Evolutionary conservation across 2,797 vertebrate genomes (phyloP).

Genomic region (Lycodopsis pacificus): DNA sequence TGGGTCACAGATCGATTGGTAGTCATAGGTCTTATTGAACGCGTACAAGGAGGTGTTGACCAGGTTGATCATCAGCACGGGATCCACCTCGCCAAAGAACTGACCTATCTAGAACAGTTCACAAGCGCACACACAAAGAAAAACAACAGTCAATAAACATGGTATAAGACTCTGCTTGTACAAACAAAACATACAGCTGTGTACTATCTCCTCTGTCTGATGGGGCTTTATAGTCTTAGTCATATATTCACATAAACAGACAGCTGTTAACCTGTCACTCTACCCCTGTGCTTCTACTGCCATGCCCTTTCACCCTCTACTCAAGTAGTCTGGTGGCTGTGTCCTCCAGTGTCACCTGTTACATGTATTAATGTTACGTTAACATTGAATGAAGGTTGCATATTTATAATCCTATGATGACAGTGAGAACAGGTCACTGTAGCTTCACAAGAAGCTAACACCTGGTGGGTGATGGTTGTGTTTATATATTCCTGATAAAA

Average conservation of each 20-base stretch:
- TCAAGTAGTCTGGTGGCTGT: neutral
- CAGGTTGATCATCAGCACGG: slow-evolving; percentile 93
- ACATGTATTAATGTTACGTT: neutral
- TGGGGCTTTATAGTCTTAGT: neutral
- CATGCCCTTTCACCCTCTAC: neutral
- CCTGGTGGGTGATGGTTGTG: neutral
- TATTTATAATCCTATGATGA: neutral
- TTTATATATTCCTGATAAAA: neutral
- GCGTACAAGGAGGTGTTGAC: slow-evolving; percentile 94
- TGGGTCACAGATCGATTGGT: slow-evolving; percentile 96
- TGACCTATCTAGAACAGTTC: slow-evolving; percentile 89
- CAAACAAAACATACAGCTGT: neutral
- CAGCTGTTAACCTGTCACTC: neutral
- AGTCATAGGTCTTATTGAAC: slow-evolving; percentile 98
- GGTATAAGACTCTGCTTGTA: slow-evolving; percentile 4
- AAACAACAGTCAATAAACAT: slow-evolving; percentile 14
- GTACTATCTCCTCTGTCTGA: neutral
- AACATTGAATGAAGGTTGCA: neutral
- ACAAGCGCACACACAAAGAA: slow-evolving; percentile 14
- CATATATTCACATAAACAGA: neutral
- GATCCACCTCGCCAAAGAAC: slow-evolving; percentile 98
- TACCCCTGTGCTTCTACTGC: neutral
- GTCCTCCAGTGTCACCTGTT: neutral
- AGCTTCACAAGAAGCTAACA: slow-evolving; percentile 3
- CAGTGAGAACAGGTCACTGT: neutral